Conservation (phyloP, 2,888 invertebrate genomes). For the Mesochorus sp. region DNA sequence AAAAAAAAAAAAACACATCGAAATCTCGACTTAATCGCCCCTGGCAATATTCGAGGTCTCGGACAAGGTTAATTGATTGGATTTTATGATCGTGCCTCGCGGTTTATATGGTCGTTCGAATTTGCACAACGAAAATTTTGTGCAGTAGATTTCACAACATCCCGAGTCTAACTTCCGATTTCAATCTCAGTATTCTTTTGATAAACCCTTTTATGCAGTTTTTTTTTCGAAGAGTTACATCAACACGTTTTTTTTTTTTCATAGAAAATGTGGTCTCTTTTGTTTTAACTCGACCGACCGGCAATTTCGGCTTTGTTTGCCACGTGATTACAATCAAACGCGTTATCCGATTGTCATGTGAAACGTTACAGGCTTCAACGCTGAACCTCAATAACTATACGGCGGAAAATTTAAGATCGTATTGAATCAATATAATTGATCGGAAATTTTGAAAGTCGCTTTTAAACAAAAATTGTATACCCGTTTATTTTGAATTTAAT, state of each 20-base stretch:
- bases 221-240: neutral
- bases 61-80: neutral
- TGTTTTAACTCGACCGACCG: conserved; percentile 2
- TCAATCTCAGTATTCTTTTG: neutral
- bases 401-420: neutral
- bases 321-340: conserved; percentile 4
- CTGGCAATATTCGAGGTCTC: neutral
- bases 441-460: neutral
- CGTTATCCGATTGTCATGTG: neutral
- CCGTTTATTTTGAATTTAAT: no score
- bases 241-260: neutral
- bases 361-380: no score
- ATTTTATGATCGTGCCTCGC: neutral
- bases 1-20: neutral
- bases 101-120: neutral
- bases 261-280: neutral
- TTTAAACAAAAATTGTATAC: no score
- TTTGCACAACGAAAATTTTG: neutral
- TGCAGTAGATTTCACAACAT: neutral
- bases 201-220: neutral
- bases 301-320: conserved; percentile 16
- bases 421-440: no score
- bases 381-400: no score
- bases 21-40: neutral
- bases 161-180: neutral